Evolutionary conservation across 2,888 invertebrate genomes (phyloP), one percentile per base, ranked within the genome.

Genomic region (Nomada ferruginata): DNA sequence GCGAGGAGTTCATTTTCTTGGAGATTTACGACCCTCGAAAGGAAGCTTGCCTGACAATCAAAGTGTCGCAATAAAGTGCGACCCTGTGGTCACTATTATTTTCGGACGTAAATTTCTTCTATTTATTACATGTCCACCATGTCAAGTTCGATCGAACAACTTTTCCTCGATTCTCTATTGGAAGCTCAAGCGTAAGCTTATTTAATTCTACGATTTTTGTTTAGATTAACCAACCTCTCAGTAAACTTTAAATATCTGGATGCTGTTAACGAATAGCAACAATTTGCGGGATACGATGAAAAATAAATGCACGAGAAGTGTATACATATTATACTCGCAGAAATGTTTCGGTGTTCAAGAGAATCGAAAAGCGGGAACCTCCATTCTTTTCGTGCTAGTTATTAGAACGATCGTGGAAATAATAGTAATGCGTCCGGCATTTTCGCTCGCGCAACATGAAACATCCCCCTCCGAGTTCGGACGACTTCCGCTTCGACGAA

Each of bases 11-110:
- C 50, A 64, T 36, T 50, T 13, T 44, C 50, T 52, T 36, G 2
- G 26, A 63, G 76, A 85, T 76, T 83, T 84, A 80, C 64, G 79
- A 65, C 72, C 73, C 77, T 75, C 82, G 29, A 76, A 84, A 78
- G 65, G 69, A 64, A 69, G 65, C 26, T 82, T 42, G 66, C 15
- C 57, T 59, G 69, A 76, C 66, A 60, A 75, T 72, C 71, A 79
- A 13, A 55, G 61, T 66, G 57, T 71, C 63, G 79, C 82, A 81
- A 86, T 86, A 90, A 85, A 84, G 63, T 42, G 81, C 63, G 52
- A 70, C 75, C 64, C 82, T 70, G 79, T 72, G 72, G 81, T 82
- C 82, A 29, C 75, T 79, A 79, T 87, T 85, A 79, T 85, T 82
- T 84, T 75, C 75, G 59, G 53, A 60, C 60, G 71, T 47, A 75